A percentile compares a stretch with the other conserved stretches of the same genome.
phyloP scores from a whole-genome alignment of 2,888 invertebrate genomes.

The Alloscopus bannaensis region DNA sequence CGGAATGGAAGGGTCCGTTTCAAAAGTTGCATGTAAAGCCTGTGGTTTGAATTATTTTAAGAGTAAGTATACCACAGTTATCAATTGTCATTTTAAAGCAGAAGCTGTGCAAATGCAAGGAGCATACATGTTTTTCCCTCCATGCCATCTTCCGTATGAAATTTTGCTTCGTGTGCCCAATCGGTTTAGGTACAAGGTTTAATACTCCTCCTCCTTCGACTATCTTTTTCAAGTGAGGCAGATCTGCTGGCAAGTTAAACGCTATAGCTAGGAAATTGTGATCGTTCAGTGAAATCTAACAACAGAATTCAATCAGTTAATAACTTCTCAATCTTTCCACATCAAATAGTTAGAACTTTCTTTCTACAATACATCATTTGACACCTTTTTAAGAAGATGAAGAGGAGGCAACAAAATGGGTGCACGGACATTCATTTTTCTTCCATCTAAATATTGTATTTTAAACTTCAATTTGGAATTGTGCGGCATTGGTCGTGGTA shows the following conservation, averaged over 20 bases:
- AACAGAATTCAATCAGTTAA: too few relatives aligned
- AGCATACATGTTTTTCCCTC: conserved; percentile 69
- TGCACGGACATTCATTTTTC: conserved; percentile 59
- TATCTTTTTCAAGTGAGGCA: conserved; percentile 65
- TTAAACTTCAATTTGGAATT: conserved; percentile 61
- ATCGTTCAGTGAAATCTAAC: conserved; percentile 64
- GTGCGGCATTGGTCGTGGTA: conserved; percentile 79
- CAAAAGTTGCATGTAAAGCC: conserved; percentile 67
- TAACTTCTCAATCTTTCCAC: too few relatives aligned
- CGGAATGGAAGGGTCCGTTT: conserved; percentile 53
- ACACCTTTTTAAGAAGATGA: conserved; percentile 67
- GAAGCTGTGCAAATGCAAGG: background rate
- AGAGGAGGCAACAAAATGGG: conserved; percentile 72
- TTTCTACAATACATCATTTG: background rate
- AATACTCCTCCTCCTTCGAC: conserved; percentile 69
- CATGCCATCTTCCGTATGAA: conserved; percentile 71
- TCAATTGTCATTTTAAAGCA: background rate
- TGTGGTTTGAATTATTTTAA: conserved; percentile 19
- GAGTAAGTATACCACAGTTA: too few relatives aligned
- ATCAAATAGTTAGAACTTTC: background rate
- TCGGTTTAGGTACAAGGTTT: conserved; percentile 66
- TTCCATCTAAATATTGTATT: conserved; percentile 70
- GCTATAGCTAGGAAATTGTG: conserved; percentile 61
- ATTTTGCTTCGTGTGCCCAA: conserved; percentile 59
- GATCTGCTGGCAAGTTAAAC: conserved; percentile 69